Evolutionary conservation across 1,140 invertebrate species (phyloP).

Genomic region (Drosophila neocordata): DNA sequence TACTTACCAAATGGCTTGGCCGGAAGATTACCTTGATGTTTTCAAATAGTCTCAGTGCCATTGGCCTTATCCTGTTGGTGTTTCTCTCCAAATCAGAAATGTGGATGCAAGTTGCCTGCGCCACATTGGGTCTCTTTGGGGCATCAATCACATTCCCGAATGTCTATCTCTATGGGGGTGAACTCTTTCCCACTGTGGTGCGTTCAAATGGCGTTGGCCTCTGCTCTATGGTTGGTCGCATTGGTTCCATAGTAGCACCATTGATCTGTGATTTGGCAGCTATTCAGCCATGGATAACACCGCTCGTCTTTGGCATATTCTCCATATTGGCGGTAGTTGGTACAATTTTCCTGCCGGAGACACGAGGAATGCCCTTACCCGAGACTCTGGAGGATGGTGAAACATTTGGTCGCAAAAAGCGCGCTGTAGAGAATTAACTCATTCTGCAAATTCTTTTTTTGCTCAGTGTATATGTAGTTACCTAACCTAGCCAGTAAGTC

Average conservation of each 20-base stretch:
- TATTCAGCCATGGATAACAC: conserved; percentile 85
- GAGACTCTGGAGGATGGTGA: conserved; percentile 92
- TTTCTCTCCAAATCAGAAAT: conserved; percentile 75
- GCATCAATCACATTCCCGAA: conserved; percentile 85
- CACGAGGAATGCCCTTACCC: conserved; percentile 88
- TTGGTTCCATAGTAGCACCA: conserved; percentile 85
- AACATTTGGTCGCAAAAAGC: conserved; percentile 86
- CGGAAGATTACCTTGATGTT: conserved; percentile 86
- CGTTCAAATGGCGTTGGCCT: conserved; percentile 85
- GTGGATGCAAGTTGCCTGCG: conserved; percentile 33
- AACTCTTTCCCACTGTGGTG: conserved; percentile 86
- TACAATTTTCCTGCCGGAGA: conserved; percentile 89
- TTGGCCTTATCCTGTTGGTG: conserved; percentile 86
- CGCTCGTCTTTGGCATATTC: conserved; percentile 87
- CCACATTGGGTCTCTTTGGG: conserved; percentile 67
- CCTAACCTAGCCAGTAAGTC: not conserved
- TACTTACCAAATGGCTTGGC: conserved; percentile 86
- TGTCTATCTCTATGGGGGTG: conserved; percentile 85
- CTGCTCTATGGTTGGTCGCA: conserved; percentile 84
- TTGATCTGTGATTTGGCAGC: conserved; percentile 83
- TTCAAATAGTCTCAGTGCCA: conserved; percentile 86
- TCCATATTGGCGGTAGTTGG: conserved; percentile 86
- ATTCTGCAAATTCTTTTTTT: not conserved
- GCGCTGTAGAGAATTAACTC: conserved; percentile 7
- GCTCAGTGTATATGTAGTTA: conserved; percentile 23